phyloP scores from a whole-genome alignment of 2,797 vertebrate genomes.

The Alfaro cultratus region DNA sequence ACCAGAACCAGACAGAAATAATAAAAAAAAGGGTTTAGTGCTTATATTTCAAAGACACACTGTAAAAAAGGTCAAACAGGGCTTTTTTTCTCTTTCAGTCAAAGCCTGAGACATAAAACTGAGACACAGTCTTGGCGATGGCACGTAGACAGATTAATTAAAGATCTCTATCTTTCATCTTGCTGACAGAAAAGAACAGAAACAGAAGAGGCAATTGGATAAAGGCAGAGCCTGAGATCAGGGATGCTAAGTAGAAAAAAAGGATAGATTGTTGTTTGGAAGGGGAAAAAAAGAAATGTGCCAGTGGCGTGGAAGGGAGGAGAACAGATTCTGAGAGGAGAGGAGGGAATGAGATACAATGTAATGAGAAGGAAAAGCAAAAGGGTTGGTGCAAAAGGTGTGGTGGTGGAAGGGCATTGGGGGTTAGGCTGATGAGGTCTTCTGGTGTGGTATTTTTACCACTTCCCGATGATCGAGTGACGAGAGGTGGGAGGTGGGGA shows the following conservation, averaged over 20 bases:
- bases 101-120: constrained; percentile 51
- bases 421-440: constrained; percentile 17
- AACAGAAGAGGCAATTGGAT: constrained; percentile 44
- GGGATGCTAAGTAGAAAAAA: constrained; percentile 38
- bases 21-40: constrained; percentile 28
- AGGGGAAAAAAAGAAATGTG: constrained; percentile 26
- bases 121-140: constrained; percentile 52
- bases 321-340: constrained; percentile 21
- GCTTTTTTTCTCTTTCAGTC: constrained; percentile 22
- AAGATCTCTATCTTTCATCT: constrained; percentile 82
- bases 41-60: constrained; percentile 52
- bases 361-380: constrained; percentile 26
- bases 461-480: constrained; percentile 54
- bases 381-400: constrained; percentile 24
- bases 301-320: constrained; percentile 18
- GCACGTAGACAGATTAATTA: constrained; percentile 81
- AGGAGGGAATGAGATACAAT: constrained; percentile 45
- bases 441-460: constrained; percentile 53
- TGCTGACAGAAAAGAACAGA: constrained; percentile 54
- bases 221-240: constrained; percentile 33
- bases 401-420: neutral
- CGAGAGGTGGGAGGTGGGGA: constrained; percentile 48
- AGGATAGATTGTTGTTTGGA: constrained; percentile 35
- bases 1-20: constrained; percentile 35
- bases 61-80: constrained; percentile 60